Conservation (phyloP, 2,888 invertebrate genomes). For the Tetramorium bicarinatum region DNA sequence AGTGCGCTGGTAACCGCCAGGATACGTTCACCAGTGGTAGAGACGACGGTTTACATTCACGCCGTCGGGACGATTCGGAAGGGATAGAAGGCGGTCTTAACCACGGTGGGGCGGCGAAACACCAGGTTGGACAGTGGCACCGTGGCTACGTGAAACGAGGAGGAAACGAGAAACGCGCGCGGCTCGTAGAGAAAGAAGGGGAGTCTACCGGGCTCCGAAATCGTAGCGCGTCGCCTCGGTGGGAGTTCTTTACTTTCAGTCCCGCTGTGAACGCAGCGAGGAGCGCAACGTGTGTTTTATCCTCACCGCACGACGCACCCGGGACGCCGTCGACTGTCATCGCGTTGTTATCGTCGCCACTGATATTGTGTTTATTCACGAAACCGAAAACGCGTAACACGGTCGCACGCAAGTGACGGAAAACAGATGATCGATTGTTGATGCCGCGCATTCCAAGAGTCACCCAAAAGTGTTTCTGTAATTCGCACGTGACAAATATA, state of each 20-base stretch:
- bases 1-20: constrained; percentile 80
- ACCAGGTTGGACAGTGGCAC: constrained; percentile 48
- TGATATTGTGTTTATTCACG: constrained; percentile 16
- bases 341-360: neutral
- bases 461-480: constrained; percentile 2
- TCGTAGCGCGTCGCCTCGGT: constrained; percentile 84
- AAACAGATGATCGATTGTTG: constrained; percentile 13
- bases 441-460: neutral
- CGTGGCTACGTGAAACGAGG: neutral
- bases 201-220: constrained; percentile 68
- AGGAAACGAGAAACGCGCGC: constrained; percentile 15
- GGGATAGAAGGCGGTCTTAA: constrained; percentile 62
- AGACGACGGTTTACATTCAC: constrained; percentile 28
- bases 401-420: neutral
- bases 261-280: constrained; percentile 86
- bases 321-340: constrained; percentile 39
- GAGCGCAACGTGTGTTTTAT: constrained; percentile 80
- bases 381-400: neutral
- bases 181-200: constrained; percentile 58
- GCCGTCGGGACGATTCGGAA: constrained; percentile 12
- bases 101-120: constrained; percentile 37
- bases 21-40: constrained; percentile 67
- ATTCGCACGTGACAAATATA: neutral
- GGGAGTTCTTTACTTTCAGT: constrained; percentile 82
- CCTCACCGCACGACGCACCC: constrained; percentile 54